Base-by-base conservation (phyloP, 2,797 vertebrate species). In the Fundulus diaphanus region DNA sequence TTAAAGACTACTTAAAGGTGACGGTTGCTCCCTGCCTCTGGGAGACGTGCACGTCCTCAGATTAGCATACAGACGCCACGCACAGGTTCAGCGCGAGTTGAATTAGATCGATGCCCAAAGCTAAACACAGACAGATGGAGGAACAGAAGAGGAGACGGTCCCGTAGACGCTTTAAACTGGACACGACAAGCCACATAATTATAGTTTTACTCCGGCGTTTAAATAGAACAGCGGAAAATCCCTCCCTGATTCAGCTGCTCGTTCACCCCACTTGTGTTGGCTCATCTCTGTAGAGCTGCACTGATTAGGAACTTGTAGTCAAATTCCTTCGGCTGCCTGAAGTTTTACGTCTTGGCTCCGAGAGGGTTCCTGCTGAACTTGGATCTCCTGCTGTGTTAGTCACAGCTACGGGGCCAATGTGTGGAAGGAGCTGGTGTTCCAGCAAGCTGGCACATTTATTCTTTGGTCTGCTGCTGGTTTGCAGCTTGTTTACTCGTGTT, bases 1-100 rank as follows among this genome's bases (percentile, higher is more conserved):
- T 99, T 88, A 98, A 98, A 94, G 97, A 97, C 77, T 98, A 97
- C 71, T 95, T 98, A 82, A 97, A 98, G 97, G 98, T 99, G 75
- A 85, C 85, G 33, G 6, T 12, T 2, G 12, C 11, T 29, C 37
- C 65, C 18, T 31, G 13, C 1, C 2, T 15, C 3, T 29, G 27
- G 9, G 46, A 22, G 0, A n/a, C 16, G 70, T 31, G 12, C 11
- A 52, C 46, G 16, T 42, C 40, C 31, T 35, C 31, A 2, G 7
- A 61, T 59, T 59, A 15, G 29, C 70, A 54, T 5, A 22, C 18
- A n/a, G 2, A 57, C 27, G 11, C 37, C 27, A 29, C 24, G 42
- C 40, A 20, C 9, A 37, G 70, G 31, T 18, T 12, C 31, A 13
- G 35, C 9, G 54, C 16, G 29, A 71, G 6, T 72, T 51, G 18